Conservation (phyloP, 2,797 vertebrate genomes). For the Botia kubotai region DNA sequence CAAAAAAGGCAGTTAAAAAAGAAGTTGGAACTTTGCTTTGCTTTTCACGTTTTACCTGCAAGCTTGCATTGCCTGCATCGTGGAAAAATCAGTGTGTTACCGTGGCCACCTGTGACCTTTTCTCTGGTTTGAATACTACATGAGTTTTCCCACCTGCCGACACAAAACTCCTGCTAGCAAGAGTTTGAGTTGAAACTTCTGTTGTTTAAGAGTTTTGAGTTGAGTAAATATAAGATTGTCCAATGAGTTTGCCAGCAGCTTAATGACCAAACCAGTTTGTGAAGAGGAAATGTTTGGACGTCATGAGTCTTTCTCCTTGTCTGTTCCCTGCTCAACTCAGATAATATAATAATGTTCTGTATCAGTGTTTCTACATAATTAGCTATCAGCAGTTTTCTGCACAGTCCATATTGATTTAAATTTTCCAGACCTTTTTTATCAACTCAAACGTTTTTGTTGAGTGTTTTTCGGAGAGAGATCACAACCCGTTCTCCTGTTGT, state of each 20-base stretch:
- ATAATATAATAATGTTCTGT: not conserved
- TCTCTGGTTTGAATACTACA: too few species aligned
- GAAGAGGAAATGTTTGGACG: constrained; percentile 1
- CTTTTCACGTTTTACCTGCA: not conserved
- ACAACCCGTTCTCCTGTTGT: too few species aligned
- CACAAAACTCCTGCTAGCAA: not conserved
- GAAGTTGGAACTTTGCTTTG: not conserved
- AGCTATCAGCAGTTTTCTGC: constrained; percentile 3
- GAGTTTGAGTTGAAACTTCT: not conserved
- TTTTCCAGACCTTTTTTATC: not conserved
- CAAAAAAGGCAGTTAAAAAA: not conserved
- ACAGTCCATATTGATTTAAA: not conserved
- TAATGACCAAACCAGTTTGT: constrained; percentile 24
- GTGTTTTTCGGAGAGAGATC: not conserved
- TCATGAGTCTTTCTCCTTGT: not conserved
- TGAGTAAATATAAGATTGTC: constrained; percentile 29
- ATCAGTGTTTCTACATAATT: constrained; percentile 9
- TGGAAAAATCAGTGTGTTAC: not conserved
- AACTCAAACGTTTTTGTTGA: not conserved
- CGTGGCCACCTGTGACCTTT: not conserved
- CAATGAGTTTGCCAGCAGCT: constrained; percentile 9
- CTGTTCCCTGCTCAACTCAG: not conserved
- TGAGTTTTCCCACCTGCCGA: not conserved
- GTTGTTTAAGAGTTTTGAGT: constrained; percentile 7
- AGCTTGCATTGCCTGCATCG: not conserved